Conservation (phyloP, 2,888 invertebrate genomes). For the Lochmaea capreae region DNA sequence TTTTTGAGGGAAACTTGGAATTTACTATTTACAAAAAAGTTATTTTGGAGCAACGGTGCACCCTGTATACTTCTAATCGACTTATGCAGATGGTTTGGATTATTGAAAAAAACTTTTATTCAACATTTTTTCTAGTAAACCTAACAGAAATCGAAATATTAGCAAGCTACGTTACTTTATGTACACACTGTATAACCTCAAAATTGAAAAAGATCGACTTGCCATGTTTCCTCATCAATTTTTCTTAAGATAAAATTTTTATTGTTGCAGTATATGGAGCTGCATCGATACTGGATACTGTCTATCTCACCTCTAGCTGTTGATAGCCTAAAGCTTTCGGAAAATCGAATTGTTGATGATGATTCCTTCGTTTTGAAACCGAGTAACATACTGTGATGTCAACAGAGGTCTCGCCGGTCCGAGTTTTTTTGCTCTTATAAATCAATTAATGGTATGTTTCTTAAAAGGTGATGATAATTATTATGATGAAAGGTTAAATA, state of each 20-base stretch:
- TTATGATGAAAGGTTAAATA: slow-evolving; percentile 17
- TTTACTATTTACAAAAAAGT: too few species aligned
- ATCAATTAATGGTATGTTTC: slow-evolving; percentile 31
- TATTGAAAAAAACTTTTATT: too few species aligned
- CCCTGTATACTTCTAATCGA: too few species aligned
- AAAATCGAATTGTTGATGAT: slow-evolving; percentile 33
- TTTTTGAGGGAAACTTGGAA: too few species aligned
- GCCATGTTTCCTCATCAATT: too few species aligned
- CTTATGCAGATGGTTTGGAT: too few species aligned
- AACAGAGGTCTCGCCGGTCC: slow-evolving; percentile 25
- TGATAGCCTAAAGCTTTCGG: slow-evolving; percentile 22
- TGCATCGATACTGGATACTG: background rate
- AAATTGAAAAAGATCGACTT: too few species aligned
- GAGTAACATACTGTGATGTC: slow-evolving; percentile 24
- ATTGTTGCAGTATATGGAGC: background rate
- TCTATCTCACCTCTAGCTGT: slow-evolving; percentile 19
- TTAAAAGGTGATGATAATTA: slow-evolving; percentile 9
- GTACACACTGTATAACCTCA: too few species aligned
- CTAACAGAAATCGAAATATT: too few species aligned
- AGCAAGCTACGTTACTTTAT: too few species aligned
- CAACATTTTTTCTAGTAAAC: too few species aligned
- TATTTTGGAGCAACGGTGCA: too few species aligned
- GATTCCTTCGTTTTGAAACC: background rate
- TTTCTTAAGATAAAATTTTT: background rate
- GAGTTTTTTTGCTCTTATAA: slow-evolving; percentile 9